Evolutionary conservation across 1,140 invertebrate species (phyloP), one percentile per base, ranked within the genome.

Genomic region (Listronotus bonariensis): DNA sequence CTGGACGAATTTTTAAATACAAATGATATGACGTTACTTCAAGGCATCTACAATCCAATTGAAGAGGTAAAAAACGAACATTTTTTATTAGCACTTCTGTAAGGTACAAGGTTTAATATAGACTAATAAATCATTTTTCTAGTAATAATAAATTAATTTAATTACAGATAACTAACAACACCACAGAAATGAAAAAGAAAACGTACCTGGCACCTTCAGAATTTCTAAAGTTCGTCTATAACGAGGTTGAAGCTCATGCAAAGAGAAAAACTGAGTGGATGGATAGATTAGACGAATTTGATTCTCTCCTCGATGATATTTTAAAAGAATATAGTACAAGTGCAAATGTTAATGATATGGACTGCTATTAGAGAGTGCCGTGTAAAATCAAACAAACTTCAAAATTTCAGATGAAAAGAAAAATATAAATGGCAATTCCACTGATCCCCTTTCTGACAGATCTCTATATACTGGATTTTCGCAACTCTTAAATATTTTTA

Each of bases 261-360:
- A 78, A 80, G 7, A 80, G 84, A 20, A 84, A 83, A 63, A 80
- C 76, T 32, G 79, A 81, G 6, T 89, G 88, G 88, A 73, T 84
- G 17, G 76, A 82, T 26, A 80, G 83, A 60, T 82, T 82, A 1
- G 82, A 83, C 42, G 84, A 82, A 63, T 85, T 89, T 41, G 77
- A 82, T 10, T 87, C 85, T 1, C 77, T 88, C 1, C 70, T 90
- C n/a, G 86, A 89, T 69, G 88, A 90, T 74, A 88, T 90, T 68
- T 72, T 88, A 14, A 79, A 80, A 38, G 77, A 82, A 12, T 80
- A 85, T 69, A 74, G 82, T 41, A 26, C 20, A 74, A 76, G n/a
- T 69, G 72, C 20, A 77, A 48, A 71, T 84, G 8, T 85, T 86
- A 71, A 26, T 26, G 76, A 77, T 41, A 85, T 87, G 78, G 87